These are phyloP conservation scores for Helostoma temminkii DNA, from an alignment of 2,797 vertebrate genomes.

Conservation along the genomic window DNA sequence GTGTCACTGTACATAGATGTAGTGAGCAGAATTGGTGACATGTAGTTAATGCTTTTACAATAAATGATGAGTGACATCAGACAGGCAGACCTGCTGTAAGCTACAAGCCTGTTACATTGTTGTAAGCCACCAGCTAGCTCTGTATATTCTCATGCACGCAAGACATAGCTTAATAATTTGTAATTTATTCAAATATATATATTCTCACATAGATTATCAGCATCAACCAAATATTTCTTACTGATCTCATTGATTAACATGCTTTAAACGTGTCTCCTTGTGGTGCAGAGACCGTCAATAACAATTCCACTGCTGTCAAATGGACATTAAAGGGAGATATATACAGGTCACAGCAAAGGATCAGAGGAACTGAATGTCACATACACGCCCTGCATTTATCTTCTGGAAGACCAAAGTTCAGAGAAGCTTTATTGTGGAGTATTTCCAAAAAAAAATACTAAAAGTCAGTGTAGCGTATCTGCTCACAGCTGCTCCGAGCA, in stretches of 20 bases:
- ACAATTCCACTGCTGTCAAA: constrained; percentile 34
- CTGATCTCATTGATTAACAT: constrained; percentile 36
- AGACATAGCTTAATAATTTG: constrained; percentile 8
- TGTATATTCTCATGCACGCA: constrained; percentile 16
- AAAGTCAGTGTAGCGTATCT: constrained; percentile 67
- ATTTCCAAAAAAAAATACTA: constrained; percentile 45
- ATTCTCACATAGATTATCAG: constrained; percentile 48
- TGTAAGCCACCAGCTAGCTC: constrained; percentile 22
- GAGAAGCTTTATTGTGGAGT: constrained; percentile 37
- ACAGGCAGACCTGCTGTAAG: constrained; percentile 13
- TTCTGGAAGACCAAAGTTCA: constrained; percentile 49
- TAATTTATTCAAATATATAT: constrained; percentile 21
- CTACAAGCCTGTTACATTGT: not conserved
- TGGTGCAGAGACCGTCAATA: constrained; percentile 50
- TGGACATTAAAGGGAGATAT: constrained; percentile 18
- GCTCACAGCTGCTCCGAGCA: constrained; percentile 69
- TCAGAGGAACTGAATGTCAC: constrained; percentile 17
- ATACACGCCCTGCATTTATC: constrained; percentile 32
- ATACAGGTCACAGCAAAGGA: constrained; percentile 24
- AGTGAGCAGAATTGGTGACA: too few species aligned
- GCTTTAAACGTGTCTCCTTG: constrained; percentile 26
- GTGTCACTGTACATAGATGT: too few species aligned
- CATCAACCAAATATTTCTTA: constrained; percentile 5
- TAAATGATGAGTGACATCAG: constrained; percentile 22
- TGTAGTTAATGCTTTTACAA: not conserved